Conservation (phyloP, 2,113 vertebrate genomes). For the Noturus placidus region DNA sequence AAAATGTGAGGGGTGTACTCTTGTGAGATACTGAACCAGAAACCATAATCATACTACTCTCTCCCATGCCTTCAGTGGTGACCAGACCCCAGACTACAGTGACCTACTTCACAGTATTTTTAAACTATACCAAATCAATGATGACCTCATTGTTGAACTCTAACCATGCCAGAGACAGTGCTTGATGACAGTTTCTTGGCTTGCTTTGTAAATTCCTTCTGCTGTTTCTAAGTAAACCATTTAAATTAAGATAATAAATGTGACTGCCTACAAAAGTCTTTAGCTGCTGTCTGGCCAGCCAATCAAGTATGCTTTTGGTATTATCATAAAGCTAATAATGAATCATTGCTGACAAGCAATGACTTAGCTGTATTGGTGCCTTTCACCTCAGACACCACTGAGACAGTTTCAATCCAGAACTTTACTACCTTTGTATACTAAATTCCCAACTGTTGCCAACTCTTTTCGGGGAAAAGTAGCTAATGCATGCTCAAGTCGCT, state of each 20-base stretch:
- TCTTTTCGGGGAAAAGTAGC: background rate
- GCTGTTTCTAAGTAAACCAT: slow-evolving; percentile 2
- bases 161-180: background rate
- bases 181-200: slow-evolving; percentile 8
- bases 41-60: background rate
- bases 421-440: slow-evolving; percentile 8
- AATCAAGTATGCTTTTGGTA: background rate
- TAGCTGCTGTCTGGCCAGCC: background rate
- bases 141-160: background rate
- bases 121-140: background rate
- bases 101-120: slow-evolving; percentile 4
- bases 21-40: too few relatives aligned
- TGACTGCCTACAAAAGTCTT: slow-evolving; percentile 1
- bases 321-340: slow-evolving; percentile 7
- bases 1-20: too few relatives aligned
- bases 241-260: slow-evolving; percentile 22
- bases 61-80: background rate
- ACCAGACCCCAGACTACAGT: background rate
- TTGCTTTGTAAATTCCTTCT: background rate
- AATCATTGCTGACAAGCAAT: slow-evolving; percentile 27
- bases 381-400: background rate
- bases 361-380: background rate
- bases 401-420: background rate
- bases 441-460: background rate
- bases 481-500: background rate